Base-by-base conservation (phyloP, 2,888 invertebrate species). In the Drosophila emarginata region DNA sequence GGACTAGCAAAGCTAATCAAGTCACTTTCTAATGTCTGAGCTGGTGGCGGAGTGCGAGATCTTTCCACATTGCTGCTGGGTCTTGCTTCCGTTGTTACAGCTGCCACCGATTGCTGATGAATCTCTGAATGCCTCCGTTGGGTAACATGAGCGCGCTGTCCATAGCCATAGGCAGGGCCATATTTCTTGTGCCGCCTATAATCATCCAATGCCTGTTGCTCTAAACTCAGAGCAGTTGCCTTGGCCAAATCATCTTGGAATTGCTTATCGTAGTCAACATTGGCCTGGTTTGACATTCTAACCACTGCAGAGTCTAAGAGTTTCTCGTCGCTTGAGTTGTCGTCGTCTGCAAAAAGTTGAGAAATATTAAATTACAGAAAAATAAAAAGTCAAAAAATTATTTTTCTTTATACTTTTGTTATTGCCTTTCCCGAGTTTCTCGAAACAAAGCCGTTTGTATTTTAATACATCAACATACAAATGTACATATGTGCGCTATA, bases 171-270 rank as follows among this genome's bases (percentile, higher is more conserved):
- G 93, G 93, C 32, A 92, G 93, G 71, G 92, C 94, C 80, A 74
- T 89, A 87, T 71, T 90, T 89, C 67, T 90, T 80, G 66, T 87
- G 94, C 74, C 95, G 94, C 80, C 94, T 93, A 91, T 96, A 97
- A 90, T 96, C 95, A 89, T 97, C 97, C 77, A 97, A 92, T 45
- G 96, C 97, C 78, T 96, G 93, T 88, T 96, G 96, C 93, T 97
- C 97, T 89, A 97, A 93, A 92, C 97, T 97, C 56, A 97, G 93
- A 60, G 97, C 97, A 90, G 96, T 96, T 1, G 97, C 97, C 91
- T 95, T 95, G 92, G 97, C 97, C 91, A 97, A 92, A 90, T 97
- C 97, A 74, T 96, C 96, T 93, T 96, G 94, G 90, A 96, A 97
- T 92, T 96, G 95, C 87, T 95, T 94, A 88, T 97, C 97, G 92